These are phyloP conservation scores for Ridgeia piscesae DNA, from an alignment of 1,140 invertebrate species.

Conservation along the genomic window DNA sequence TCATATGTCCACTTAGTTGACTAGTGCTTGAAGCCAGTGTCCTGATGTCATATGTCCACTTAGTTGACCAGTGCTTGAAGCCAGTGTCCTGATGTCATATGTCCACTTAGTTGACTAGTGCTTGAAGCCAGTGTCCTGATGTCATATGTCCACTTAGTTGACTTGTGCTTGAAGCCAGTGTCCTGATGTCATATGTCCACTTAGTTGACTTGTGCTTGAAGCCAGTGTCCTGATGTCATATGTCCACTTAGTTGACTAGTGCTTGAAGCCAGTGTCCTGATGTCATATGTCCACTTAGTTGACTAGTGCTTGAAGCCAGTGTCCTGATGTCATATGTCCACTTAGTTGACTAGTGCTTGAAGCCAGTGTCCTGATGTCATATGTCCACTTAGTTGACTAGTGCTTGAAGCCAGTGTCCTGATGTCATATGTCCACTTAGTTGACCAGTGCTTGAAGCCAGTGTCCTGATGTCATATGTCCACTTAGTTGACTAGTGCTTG, in stretches of 20 bases:
- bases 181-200: background rate
- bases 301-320: background rate
- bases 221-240: background rate
- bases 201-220: background rate
- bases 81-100: background rate
- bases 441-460: background rate
- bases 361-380: background rate
- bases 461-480: background rate
- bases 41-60: background rate
- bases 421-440: background rate
- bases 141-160: background rate
- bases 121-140: background rate
- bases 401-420: background rate
- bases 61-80: background rate
- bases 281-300: background rate
- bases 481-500: background rate
- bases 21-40: background rate
- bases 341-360: background rate
- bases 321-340: background rate
- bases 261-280: background rate
- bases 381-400: background rate
- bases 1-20: background rate
- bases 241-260: background rate
- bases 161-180: background rate
- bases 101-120: background rate